Conservation (phyloP, 2,113 vertebrate species). For the Microtus ochrogaster region DNA sequence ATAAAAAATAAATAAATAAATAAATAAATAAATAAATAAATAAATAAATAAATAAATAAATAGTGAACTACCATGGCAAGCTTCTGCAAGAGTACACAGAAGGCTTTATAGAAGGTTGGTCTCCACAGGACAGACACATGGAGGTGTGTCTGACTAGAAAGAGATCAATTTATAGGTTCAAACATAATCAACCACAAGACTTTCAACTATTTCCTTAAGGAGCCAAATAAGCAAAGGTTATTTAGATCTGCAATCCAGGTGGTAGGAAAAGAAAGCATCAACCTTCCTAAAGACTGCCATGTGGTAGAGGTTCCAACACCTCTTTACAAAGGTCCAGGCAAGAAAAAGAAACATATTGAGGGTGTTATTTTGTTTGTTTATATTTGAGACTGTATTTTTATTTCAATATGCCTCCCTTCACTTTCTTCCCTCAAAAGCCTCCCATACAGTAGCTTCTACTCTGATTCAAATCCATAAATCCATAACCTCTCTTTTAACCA, state of each 20-base stretch:
- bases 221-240: slow-evolving; percentile 18
- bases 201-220: slow-evolving; percentile 19
- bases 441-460: background rate
- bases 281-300: background rate
- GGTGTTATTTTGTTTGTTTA: background rate
- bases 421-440: background rate
- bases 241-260: background rate
- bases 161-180: background rate
- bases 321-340: background rate
- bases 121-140: background rate
- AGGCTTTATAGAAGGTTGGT: background rate
- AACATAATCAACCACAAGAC: background rate
- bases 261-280: background rate
- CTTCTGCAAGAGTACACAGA: background rate
- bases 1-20: too few relatives aligned
- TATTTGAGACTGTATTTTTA: background rate
- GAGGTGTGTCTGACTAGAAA: background rate
- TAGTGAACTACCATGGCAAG: background rate
- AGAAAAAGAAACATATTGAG: background rate
- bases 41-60: too few relatives aligned
- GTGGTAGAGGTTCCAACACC: background rate
- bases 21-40: too few relatives aligned
- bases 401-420: background rate
- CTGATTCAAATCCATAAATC: too few relatives aligned
- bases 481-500: background rate